Evolutionary conservation across 2,888 invertebrate genomes (phyloP).

Genomic region (Eueremaeus valkanovi): DNA sequence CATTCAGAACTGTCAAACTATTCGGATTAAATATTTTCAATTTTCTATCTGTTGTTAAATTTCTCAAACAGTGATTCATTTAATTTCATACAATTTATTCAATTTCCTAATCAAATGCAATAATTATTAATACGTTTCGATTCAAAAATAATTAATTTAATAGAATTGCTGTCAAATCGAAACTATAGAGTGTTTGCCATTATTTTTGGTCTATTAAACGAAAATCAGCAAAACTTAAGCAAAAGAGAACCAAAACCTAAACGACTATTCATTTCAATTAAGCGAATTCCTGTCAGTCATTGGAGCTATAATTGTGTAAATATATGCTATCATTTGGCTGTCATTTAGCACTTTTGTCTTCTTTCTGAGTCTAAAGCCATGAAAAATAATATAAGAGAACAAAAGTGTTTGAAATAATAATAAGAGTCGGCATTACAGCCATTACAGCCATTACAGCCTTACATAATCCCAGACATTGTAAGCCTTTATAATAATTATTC

Average conservation of each 20-base stretch:
- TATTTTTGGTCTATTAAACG: no score
- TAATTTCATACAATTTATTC: no score
- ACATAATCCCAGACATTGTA: neutral
- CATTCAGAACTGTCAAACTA: no score
- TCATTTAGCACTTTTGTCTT: constrained; percentile 15
- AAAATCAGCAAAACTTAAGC: no score
- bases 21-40: no score
- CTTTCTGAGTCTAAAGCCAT: neutral
- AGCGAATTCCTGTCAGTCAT: neutral
- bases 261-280: constrained; percentile 1
- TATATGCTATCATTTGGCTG: neutral
- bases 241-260: neutral
- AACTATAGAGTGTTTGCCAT: no score
- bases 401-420: constrained; percentile 17
- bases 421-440: neutral
- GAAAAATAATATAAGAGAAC: neutral
- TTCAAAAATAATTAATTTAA: no score
- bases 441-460: neutral
- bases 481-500: constrained; percentile 2
- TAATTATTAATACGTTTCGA: no score
- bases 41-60: no score
- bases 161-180: no score
- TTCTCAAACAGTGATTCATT: no score
- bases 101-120: no score
- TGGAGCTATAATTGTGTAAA: neutral